Evolutionary conservation across 2,888 invertebrate species (phyloP).

Genomic region (Malthinus seriepunctatus): DNA sequence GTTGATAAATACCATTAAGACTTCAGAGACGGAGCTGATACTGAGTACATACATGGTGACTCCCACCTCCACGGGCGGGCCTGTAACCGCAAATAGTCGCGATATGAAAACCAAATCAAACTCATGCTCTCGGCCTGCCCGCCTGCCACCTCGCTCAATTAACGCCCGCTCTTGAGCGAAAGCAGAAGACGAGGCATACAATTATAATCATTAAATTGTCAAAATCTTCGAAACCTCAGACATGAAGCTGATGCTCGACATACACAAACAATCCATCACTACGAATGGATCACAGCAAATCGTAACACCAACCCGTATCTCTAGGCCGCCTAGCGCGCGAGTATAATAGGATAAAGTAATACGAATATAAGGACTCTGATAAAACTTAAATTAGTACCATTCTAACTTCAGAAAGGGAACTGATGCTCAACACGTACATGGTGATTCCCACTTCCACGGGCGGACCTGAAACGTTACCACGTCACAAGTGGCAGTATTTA

Average conservation of each 20-base stretch:
- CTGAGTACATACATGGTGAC: slow-evolving; percentile 98
- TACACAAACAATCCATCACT: slow-evolving; percentile 90
- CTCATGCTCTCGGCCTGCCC: slow-evolving; percentile 51
- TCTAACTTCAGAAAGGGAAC: slow-evolving; percentile 97
- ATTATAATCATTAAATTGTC: slow-evolving; percentile 22
- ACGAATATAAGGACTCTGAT: slow-evolving; percentile 37
- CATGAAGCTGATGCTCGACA: slow-evolving; percentile 97
- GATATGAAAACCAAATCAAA: slow-evolving; percentile 47
- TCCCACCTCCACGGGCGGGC: slow-evolving; percentile 95
- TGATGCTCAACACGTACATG: slow-evolving; percentile 98
- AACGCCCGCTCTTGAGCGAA: slow-evolving; percentile 43
- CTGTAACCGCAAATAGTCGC: slow-evolving; percentile 64
- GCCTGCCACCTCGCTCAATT: slow-evolving; percentile 44
- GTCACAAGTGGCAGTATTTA: slow-evolving; percentile 41
- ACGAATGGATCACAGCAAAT: slow-evolving; percentile 76
- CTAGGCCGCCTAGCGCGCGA: slow-evolving; percentile 53
- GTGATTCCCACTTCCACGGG: slow-evolving; percentile 98
- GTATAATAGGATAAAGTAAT: slow-evolving; percentile 50
- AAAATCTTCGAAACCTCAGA: slow-evolving; percentile 97
- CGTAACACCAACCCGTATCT: slow-evolving; percentile 46
- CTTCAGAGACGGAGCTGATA: slow-evolving; percentile 98
- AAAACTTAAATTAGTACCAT: slow-evolving; percentile 69
- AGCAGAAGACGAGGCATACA: slow-evolving; percentile 43
- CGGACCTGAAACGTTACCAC: slow-evolving; percentile 79
- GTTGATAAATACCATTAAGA: slow-evolving; percentile 80